Conservation (phyloP, 2,797 vertebrate species). For the Artibeus jamaicensis region DNA sequence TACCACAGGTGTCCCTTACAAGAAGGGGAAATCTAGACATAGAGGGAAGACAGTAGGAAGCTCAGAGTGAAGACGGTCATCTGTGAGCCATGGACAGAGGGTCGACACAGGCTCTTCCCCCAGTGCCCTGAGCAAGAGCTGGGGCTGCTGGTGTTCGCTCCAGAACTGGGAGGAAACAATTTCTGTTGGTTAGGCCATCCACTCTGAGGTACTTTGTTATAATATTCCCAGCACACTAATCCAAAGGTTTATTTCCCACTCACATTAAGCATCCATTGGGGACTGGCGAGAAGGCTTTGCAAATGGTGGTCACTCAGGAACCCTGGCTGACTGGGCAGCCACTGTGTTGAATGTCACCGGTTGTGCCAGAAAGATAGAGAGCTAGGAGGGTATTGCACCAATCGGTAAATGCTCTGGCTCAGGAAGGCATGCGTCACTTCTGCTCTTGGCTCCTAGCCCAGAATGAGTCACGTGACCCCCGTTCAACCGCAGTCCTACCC, state of each 20-base stretch:
- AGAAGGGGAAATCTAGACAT: neutral
- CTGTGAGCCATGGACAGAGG: neutral
- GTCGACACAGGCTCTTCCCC: neutral
- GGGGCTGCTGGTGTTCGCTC: rapidly evolving
- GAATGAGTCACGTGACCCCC: neutral
- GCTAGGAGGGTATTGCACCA: neutral
- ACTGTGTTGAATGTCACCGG: neutral
- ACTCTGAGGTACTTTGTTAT: neutral
- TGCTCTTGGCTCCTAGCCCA: neutral
- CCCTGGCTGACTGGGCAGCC: neutral
- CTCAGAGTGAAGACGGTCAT: neutral
- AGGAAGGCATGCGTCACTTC: neutral
- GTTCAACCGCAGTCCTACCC: neutral
- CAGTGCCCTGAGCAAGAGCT: neutral
- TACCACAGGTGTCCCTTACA: neutral
- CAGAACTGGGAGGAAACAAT: neutral
- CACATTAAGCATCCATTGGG: neutral
- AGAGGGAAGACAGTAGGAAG: rapidly evolving
- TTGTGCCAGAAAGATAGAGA: neutral
- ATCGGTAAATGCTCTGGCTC: neutral
- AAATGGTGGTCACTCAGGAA: neutral
- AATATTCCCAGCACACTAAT: neutral
- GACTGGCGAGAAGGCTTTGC: neutral
- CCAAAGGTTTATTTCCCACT: neutral
- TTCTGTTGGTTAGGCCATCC: neutral